A percentile compares a stretch with the other conserved stretches of the same genome.
phyloP scores from a whole-genome alignment of 2,888 invertebrate genomes.

The Tetranychus truncatus region DNA sequence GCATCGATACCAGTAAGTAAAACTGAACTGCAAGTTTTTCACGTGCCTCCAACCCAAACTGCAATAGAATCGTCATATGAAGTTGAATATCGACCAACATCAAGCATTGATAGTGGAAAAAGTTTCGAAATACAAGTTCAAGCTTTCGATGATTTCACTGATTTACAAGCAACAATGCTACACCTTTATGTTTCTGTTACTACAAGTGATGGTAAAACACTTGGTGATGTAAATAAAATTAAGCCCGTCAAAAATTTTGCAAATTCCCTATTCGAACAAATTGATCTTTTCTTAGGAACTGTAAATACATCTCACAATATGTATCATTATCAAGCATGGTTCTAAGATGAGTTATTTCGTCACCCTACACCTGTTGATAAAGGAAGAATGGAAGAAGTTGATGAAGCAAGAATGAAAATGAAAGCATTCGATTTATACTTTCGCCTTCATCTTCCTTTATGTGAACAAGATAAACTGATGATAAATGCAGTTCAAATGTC shows the following conservation, averaged over 20 bases:
- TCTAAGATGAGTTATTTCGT: neutral
- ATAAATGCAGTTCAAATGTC: neutral
- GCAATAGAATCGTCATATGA: slow-evolving; percentile 4
- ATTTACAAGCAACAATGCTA: neutral
- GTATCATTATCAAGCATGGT: neutral
- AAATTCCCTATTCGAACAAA: neutral
- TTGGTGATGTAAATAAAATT: neutral
- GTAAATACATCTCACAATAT: neutral
- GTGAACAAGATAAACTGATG: neutral
- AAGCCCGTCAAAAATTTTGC: neutral
- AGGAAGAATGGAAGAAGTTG: neutral
- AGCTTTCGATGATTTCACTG: neutral
- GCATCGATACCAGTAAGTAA: neutral
- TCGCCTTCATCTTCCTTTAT: neutral
- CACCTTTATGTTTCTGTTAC: neutral
- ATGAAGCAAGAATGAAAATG: neutral
- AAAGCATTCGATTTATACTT: neutral
- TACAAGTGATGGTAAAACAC: neutral
- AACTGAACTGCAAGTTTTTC: neutral
- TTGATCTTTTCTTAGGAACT: neutral
- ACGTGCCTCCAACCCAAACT: neutral
- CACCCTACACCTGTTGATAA: neutral
- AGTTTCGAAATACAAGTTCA: neutral
- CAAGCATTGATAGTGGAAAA: neutral
- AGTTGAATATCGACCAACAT: slow-evolving; percentile 1